Evolutionary conservation across 2,888 invertebrate genomes (phyloP), one percentile per base, ranked within the genome.

Genomic region (Nipponacmea schrenckii): DNA sequence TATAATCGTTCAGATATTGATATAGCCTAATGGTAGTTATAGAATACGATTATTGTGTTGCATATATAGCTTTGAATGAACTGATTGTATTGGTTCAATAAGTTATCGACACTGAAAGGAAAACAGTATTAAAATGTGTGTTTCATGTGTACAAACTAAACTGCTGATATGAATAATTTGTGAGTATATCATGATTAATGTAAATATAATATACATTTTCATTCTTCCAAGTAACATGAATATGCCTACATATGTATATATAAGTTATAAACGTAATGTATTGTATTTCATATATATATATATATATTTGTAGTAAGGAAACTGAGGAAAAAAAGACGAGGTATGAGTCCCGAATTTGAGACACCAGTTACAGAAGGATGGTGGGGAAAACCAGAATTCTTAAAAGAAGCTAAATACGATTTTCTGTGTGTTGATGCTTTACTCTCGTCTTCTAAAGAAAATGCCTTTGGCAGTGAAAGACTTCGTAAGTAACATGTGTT

Each of bases 351-450:
- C 44, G 73, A 72, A n/a, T 69, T 74, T 12, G 76, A 79, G 63
- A 69, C 72, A 8, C 81, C 84, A 0, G 77, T 86, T n/a, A 80
- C 84, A 1, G 76, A 79, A 68, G 87, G 87, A 26, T 78, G 82
- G 70, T 87, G 87, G 87, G 83, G 82, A 1, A 85, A 84, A 67
- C 86, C 86, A 1, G 69, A 72, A 5, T 81, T 80, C 63, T 80
- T 86, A 12, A 73, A 73, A 4, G 83, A 86, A 65, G 85, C 85
- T 50, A 86, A 85, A 71, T 85, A 83, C 74, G 85, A 85, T 67
- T 87, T 87, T 64, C 80, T 87, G 3, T 82, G 85, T 44, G 77
- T 85, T 0, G 79, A 81, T 48, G 86, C 85, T 8, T 75, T 77
- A 7, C 77, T 86, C 8, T 72, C 75, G 10, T 85, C 85, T 1